Percentiles rank a stretch among this genome's conserved stretches.
These are phyloP conservation scores for Turritopsis dohrnii DNA, from an alignment of 30 jellyfish, hydroid and myxozoan genomes.

Conservation along the genomic window DNA sequence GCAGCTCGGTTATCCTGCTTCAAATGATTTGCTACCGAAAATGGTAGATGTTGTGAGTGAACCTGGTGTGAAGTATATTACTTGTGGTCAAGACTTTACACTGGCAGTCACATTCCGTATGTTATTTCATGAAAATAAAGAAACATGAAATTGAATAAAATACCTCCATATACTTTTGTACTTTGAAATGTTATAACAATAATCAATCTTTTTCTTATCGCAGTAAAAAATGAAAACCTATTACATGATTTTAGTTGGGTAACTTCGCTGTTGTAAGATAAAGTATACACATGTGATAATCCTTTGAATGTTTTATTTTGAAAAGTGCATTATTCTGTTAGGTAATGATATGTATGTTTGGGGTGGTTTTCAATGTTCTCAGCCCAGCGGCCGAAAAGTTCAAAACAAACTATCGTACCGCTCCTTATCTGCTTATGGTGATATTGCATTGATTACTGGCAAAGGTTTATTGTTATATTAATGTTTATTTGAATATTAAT, in stretches of 20 bases:
- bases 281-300: too few species aligned
- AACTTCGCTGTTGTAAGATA: too few species aligned
- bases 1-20: slow-evolving; percentile 67
- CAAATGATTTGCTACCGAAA: slow-evolving; percentile 48
- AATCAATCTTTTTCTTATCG: too few species aligned
- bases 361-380: neutral
- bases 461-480: too few species aligned
- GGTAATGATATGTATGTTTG: neutral
- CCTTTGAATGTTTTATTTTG: too few species aligned
- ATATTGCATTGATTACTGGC: neutral
- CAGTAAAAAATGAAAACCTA: too few species aligned
- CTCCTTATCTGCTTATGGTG: neutral
- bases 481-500: too few species aligned
- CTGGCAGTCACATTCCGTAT: slow-evolving; percentile 73
- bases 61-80: slow-evolving; percentile 45
- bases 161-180: too few species aligned
- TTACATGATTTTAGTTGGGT: too few species aligned
- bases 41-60: slow-evolving; percentile 50
- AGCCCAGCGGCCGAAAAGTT: neutral
- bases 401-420: neutral
- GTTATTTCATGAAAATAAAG: slow-evolving; percentile 6
- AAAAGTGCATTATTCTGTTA: neutral
- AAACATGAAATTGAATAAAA: too few species aligned
- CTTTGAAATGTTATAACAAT: too few species aligned
- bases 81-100: slow-evolving; percentile 72